These are phyloP conservation scores for Aviceda subcristata DNA, from an alignment of 2,113 vertebrate genomes.

Conservation along the genomic window DNA sequence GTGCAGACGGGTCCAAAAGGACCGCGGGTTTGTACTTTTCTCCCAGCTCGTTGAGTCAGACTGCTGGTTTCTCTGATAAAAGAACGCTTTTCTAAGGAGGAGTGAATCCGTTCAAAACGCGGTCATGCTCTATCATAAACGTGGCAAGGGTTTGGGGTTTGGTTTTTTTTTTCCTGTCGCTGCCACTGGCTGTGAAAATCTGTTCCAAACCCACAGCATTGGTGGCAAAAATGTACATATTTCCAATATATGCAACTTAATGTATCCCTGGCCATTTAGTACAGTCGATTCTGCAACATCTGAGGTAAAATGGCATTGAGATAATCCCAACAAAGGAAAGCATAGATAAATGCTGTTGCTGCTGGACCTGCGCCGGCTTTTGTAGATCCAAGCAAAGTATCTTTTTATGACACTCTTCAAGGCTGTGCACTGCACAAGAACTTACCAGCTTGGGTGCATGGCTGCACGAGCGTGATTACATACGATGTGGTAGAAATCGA, in stretches of 20 bases:
- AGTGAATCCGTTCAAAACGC: background rate
- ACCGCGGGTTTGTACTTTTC: fast-evolving
- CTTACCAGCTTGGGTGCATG: background rate
- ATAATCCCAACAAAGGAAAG: background rate
- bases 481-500: constrained; percentile 9
- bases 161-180: background rate
- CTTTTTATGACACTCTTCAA: background rate
- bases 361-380: background rate
- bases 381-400: background rate
- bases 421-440: background rate
- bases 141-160: background rate
- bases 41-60: background rate
- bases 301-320: background rate
- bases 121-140: background rate
- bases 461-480: background rate
- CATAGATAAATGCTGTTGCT: background rate
- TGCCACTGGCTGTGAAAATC: background rate
- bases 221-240: background rate
- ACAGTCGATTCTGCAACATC: background rate
- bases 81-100: background rate
- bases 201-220: background rate
- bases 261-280: background rate
- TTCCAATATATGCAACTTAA: background rate
- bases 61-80: background rate
- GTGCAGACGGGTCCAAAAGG: background rate